These are phyloP conservation scores for Urocyon cinereoargenteus DNA, from an alignment of 2,797 vertebrate species.

Conservation along the genomic window DNA sequence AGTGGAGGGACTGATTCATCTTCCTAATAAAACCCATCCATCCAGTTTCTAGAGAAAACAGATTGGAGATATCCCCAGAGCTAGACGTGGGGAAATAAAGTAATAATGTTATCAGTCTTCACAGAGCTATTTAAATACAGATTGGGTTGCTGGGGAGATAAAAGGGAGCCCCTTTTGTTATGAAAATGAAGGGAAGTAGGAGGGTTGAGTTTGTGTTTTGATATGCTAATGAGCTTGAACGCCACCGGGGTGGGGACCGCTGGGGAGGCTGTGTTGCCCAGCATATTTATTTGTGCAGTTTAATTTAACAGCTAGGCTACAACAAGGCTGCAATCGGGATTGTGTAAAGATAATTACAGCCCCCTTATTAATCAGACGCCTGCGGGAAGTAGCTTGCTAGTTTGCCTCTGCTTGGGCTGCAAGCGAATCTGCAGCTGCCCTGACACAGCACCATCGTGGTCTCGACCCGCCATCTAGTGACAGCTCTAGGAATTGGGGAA, in stretches of 20 bases:
- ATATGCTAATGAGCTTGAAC: conserved; percentile 57
- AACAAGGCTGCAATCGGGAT: conserved; percentile 65
- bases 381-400: conserved; percentile 52
- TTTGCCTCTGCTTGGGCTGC: not conserved
- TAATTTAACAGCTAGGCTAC: conserved; percentile 76
- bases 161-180: conserved; percentile 76
- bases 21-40: conserved; percentile 65
- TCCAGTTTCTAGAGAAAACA: conserved; percentile 46
- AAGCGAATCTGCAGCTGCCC: not conserved
- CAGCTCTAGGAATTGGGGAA: conserved; percentile 51
- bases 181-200: conserved; percentile 24
- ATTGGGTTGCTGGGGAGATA: conserved; percentile 69
- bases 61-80: conserved; percentile 53
- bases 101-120: conserved; percentile 76
- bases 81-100: conserved; percentile 58
- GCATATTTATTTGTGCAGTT: conserved; percentile 69
- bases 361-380: conserved; percentile 79
- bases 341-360: conserved; percentile 83
- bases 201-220: conserved; percentile 65
- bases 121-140: conserved; percentile 76
- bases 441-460: conserved; percentile 19
- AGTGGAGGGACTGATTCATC: not conserved
- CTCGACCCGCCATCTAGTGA: conserved; percentile 87
- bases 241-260: not conserved
- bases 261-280: not conserved